Evolutionary conservation across 2,888 invertebrate genomes (phyloP), one percentile per base, ranked within the genome.

Genomic region (Conomelus anceps): DNA sequence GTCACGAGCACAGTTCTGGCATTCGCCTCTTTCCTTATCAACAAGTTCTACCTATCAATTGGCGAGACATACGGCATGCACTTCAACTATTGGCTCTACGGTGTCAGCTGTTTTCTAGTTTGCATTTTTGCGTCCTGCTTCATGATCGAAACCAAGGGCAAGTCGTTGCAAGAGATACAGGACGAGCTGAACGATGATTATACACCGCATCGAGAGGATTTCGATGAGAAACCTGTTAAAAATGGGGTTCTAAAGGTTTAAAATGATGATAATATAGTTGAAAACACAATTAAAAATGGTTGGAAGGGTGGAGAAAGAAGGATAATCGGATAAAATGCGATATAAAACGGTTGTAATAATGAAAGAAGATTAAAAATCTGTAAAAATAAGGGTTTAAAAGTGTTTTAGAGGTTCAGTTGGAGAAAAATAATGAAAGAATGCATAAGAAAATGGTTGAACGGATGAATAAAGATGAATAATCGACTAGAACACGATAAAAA

Each of bases 141-240:
- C 22, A 26, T 86, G 29, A 86, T 86, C n/a, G 86, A 86, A 86
- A 86, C 86, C 24, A 86, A 86, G 22, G 86, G 86, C 22, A 86
- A 86, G 22, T 86, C 86, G 13, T n/a, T 86, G 22, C 86, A 86
- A n/a, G 24, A 86, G 22, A 86, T 86, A 9, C 86, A 86, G 29
- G 86, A 86, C 20, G 86, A 86, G 22, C 29, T 86, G 6, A 86
- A 86, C 24, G 29, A 23, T 4, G 29, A 24, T 22, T 85, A 23
- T 22, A 63, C 63, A 7, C 63, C 63, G n/a, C 63, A 63, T 7
- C 20, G n/a, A n/a, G 63, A 63, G 63, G 63, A 63, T 20, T 34
- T 3, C 17, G 34, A 34, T 1, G 63, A 63, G 63, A n/a, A n/a
- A 3, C 3, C 0, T 63, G 63, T 1, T 3, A 63, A n/a, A 6